Evolutionary conservation across 2,797 vertebrate species (phyloP), one percentile per base, ranked within the genome.

Genomic region (Hafferia zeledoni): DNA sequence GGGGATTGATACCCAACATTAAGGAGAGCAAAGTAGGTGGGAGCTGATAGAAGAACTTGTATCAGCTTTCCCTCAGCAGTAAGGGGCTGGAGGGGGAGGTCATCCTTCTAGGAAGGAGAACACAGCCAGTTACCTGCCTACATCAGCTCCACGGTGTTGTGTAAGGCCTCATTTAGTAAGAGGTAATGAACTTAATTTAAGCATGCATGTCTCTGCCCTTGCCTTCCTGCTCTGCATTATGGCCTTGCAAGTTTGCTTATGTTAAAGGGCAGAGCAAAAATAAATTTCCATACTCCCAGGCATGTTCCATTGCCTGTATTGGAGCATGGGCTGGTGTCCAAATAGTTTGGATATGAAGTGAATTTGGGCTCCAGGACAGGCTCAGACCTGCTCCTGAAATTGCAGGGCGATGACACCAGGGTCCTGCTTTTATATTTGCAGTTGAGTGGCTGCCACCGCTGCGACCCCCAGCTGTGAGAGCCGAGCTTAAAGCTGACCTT

Each of bases 201-300:
- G 63, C 69, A 33, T 37, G 53, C 25, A 6, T 0, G 7, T 89
- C 92, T 50, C 89, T 92, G 92, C 74, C 83, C 56, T 89, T 1
- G n/a, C 71, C 77, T 52, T 1, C 0, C 67, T 53, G 3, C 80
- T 69, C 67, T 16, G 50, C 55, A 9, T 64, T 44, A 31, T 2
- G 44, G 87, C 23, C 68, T 56, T 5, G 7, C 74, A 25, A 67
- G 63, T 76, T 64, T 79, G 92, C 89, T 91, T 82, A 55, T 82
- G 94, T 86, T 88, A 81, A 96, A 95, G 95, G 96, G 94, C 94
- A 95, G 91, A 92, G 69, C 77, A 90, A 82, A 93, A 96, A 95
- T 82, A 94, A 93, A 88, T 95, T 93, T 83, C 94, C 85, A 74
- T 88, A 86, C 93, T 96, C 49, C 83, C 68, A 83, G 93, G 92